Evolutionary conservation across 2,113 vertebrate genomes (phyloP).

Genomic region (Mustela nigripes): DNA sequence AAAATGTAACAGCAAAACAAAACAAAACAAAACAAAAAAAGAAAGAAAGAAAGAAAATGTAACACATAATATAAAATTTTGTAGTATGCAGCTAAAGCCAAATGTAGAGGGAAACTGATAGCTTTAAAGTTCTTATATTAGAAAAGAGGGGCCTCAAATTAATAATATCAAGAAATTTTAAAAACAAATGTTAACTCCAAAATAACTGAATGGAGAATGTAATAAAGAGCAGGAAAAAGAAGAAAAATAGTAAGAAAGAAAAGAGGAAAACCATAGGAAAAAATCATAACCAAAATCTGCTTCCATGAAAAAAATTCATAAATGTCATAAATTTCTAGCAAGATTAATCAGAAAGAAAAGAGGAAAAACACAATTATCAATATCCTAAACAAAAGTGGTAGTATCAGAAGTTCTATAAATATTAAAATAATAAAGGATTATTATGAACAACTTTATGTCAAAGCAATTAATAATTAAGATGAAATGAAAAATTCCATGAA

Average conservation of each 20-base stretch:
- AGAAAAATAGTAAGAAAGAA: neutral
- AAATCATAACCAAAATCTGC: neutral
- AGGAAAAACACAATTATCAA: neutral
- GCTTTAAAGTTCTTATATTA: neutral
- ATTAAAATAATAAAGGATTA: neutral
- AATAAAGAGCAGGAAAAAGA: neutral
- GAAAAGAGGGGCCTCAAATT: neutral
- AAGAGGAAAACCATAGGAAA: neutral
- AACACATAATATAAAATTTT: neutral
- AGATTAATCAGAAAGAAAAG: neutral
- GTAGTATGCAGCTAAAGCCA: neutral
- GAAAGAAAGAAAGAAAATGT: neutral
- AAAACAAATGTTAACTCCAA: neutral
- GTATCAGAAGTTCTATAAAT: neutral
- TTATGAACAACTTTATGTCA: neutral
- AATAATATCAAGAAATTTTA: neutral
- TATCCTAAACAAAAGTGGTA: neutral
- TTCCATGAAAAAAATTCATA: conserved; percentile 38
- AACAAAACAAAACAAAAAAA: no score
- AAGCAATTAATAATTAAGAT: conserved; percentile 11
- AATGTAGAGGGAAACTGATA: neutral
- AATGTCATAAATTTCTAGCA: neutral
- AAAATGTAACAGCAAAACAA: neutral
- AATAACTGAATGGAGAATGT: neutral
- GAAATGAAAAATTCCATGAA: neutral